phyloP scores from a whole-genome alignment of 2,888 invertebrate genomes.

The Brachypalpus laphriformis region DNA sequence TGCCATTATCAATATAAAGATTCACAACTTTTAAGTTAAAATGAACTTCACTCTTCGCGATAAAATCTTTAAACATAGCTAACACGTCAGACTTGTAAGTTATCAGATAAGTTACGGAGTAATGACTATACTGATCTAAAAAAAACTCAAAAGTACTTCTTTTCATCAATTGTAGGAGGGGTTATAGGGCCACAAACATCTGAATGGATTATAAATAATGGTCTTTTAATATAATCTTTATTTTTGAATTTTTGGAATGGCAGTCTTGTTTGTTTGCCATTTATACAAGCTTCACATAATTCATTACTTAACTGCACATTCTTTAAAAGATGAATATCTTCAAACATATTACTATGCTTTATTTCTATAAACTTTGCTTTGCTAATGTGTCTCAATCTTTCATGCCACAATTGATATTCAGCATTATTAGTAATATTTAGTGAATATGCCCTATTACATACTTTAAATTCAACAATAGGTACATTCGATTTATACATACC shows the following conservation, averaged over 20 bases:
- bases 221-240: no score
- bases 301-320: conserved; percentile 29
- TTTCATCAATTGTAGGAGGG: conserved; percentile 76
- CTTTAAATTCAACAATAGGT: conserved; percentile 1
- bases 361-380: conserved; percentile 26
- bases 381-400: conserved; percentile 28
- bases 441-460: not conserved
- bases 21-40: conserved; percentile 76
- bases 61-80: conserved; percentile 73
- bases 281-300: conserved; percentile 77
- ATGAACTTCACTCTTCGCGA: conserved; percentile 68
- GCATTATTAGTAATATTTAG: not conserved
- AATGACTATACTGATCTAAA: conserved; percentile 77
- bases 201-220: conserved; percentile 77
- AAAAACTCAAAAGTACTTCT: conserved; percentile 78
- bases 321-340: conserved; percentile 22
- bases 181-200: no score
- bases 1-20: conserved; percentile 77
- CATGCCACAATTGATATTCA: conserved; percentile 37
- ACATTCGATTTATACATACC: conserved; percentile 5
- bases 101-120: conserved; percentile 75
- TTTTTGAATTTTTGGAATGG: conserved; percentile 77
- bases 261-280: conserved; percentile 78
- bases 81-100: conserved; percentile 76
- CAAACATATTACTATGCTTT: conserved; percentile 32